phyloP scores from a whole-genome alignment of 2,113 vertebrate species.

The Limanda limanda region DNA sequence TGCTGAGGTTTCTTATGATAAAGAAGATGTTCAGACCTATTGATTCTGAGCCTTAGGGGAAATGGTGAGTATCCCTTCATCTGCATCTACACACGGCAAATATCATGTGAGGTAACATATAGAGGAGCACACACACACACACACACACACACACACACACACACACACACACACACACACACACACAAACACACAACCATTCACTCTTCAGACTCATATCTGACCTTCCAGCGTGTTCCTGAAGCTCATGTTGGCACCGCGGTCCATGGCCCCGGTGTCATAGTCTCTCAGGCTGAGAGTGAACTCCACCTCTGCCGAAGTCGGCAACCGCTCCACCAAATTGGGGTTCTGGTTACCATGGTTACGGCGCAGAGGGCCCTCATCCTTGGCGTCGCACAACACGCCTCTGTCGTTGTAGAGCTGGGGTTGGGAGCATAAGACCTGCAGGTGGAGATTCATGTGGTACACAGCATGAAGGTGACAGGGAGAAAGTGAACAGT shows the following conservation, averaged over 20 bases:
- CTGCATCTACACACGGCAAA: too few relatives aligned
- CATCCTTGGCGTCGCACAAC: constrained; percentile 85
- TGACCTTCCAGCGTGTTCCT: constrained; percentile 95
- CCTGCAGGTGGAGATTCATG: constrained; percentile 73
- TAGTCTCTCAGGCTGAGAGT: constrained; percentile 88
- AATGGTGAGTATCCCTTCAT: too few relatives aligned
- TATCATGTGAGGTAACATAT: too few relatives aligned
- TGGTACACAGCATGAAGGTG: too few relatives aligned
- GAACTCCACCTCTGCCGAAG: constrained; percentile 91
- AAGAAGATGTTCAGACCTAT: too few relatives aligned
- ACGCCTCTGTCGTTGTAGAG: constrained; percentile 87
- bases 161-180: too few relatives aligned
- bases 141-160: too few relatives aligned
- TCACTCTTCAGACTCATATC: neutral
- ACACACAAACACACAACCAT: too few relatives aligned
- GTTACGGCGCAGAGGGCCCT: constrained; percentile 90
- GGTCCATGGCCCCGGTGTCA: constrained; percentile 91
- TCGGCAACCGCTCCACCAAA: constrained; percentile 86
- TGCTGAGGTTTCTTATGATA: too few relatives aligned
- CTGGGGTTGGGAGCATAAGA: constrained; percentile 87
- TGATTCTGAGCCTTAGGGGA: too few relatives aligned
- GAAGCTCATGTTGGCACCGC: constrained; percentile 93
- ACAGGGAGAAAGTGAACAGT: too few relatives aligned
- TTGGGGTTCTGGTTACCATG: constrained; percentile 90
- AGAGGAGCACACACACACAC: too few relatives aligned